Evolutionary conservation across 2,797 vertebrate genomes (phyloP).

Genomic region (Myotis pilosus): DNA sequence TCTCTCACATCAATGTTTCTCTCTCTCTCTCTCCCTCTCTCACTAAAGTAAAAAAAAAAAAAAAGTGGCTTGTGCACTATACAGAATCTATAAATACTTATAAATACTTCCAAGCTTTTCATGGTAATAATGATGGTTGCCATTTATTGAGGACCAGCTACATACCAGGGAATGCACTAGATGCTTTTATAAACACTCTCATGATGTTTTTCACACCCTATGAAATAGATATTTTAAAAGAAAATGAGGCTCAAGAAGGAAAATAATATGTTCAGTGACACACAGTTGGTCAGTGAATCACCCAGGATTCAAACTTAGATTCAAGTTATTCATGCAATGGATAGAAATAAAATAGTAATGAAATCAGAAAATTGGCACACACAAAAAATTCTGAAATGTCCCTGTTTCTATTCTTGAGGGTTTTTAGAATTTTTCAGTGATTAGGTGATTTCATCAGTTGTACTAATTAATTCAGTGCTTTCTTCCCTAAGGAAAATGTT

Average conservation of each 20-base stretch:
- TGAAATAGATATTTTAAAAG: not conserved
- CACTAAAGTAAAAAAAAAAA: not conserved
- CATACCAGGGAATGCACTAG: not conserved
- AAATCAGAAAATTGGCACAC: not conserved
- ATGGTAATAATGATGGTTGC: not conserved
- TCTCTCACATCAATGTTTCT: not conserved
- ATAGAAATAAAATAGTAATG: conserved; percentile 7
- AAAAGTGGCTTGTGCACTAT: not conserved
- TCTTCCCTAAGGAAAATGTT: not conserved
- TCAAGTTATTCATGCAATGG: not conserved
- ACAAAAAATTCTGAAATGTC: not conserved
- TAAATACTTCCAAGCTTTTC: not conserved
- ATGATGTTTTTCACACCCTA: not conserved
- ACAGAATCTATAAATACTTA: not conserved
- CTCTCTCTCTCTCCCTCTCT: not conserved
- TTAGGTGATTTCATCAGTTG: conserved; percentile 8
- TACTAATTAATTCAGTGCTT: conserved; percentile 4
- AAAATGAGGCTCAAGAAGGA: conserved; percentile 19
- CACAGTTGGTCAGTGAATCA: not conserved
- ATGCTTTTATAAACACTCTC: not conserved
- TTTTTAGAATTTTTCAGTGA: conserved; percentile 39
- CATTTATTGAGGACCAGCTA: not conserved
- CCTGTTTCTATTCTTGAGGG: not conserved
- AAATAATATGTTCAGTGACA: not conserved
- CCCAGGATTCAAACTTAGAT: conserved; percentile 12